Evolutionary conservation across 2,888 invertebrate species (phyloP), one percentile per base, ranked within the genome.

Genomic region (Cheilosia grossa): DNA sequence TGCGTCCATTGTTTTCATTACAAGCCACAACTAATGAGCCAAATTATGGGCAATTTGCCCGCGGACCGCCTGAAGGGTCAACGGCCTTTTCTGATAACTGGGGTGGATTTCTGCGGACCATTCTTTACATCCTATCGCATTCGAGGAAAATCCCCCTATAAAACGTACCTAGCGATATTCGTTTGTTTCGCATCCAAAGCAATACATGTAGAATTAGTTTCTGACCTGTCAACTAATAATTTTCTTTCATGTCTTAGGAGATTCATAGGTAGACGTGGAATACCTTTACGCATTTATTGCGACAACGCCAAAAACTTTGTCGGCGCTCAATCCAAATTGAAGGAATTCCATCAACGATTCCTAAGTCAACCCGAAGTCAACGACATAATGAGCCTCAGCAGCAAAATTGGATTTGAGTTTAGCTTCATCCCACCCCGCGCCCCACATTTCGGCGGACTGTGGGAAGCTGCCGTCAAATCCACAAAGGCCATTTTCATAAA

Each of bases 221-320:
- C 58, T 4, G 73, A 67, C 15, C 44, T 73, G 4, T 67, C 69
- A 44, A 69, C 79, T 64, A 72, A 72, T 30, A 30, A 30, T 6
- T 30, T 30, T 30, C 30, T 30, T 30, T 30, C 6, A 30, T 30
- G 30, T 30, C 6, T 30, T 30, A 30, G 6, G 6, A 30, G 30
- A 30, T 30, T 30, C 1, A 30, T 30, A 30, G 7, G 5, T 2
- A n/a, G n/a, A n/a, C n/a, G n/a, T n/a, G n/a, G n/a, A n/a, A n/a
- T n/a, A n/a, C n/a, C n/a, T n/a, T n/a, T n/a, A n/a, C n/a, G n/a
- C n/a, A n/a, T n/a, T n/a, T n/a, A n/a, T n/a, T n/a, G n/a, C n/a
- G n/a, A n/a, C n/a, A 89, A 21, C 73, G 24, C 64, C 74, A 19
- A 67, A 58, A 40, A 56, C 17, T 56, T 33, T 10, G 24, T 30